These are phyloP conservation scores for Lonchura striata DNA, from an alignment of 2,113 vertebrate genomes.

Conservation along the genomic window DNA sequence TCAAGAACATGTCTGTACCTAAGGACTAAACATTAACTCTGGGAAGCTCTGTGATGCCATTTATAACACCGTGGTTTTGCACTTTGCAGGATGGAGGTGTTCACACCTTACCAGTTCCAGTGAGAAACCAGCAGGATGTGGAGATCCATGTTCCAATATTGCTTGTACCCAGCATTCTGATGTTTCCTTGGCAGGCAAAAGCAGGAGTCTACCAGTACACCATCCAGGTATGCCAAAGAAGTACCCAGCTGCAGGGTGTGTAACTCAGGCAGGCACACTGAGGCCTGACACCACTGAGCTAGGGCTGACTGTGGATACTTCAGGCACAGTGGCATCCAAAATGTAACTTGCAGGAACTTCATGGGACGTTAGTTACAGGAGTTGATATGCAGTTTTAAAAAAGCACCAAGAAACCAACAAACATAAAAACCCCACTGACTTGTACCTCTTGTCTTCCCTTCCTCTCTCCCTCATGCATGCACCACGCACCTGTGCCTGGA, in stretches of 20 bases:
- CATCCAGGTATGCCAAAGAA: constrained; percentile 80
- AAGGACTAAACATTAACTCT: background rate
- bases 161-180: constrained; percentile 86
- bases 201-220: constrained; percentile 89
- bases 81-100: constrained; percentile 79
- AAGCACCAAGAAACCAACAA: background rate
- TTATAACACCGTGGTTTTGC: background rate
- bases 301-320: background rate
- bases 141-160: constrained; percentile 90
- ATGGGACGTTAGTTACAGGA: background rate
- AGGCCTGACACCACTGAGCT: background rate
- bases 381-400: background rate
- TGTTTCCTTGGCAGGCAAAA: constrained; percentile 96
- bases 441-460: background rate
- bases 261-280: background rate
- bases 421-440: fast-evolving
- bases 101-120: constrained; percentile 77
- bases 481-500: fast-evolving
- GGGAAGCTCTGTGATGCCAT: background rate
- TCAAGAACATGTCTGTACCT: background rate
- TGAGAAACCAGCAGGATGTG: constrained; percentile 91
- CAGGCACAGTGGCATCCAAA: background rate
- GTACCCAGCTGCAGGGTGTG: background rate
- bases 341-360: background rate
- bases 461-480: fast-evolving